Evolutionary conservation across 2,797 vertebrate genomes (phyloP).

Genomic region (Meriones psammophilus): DNA sequence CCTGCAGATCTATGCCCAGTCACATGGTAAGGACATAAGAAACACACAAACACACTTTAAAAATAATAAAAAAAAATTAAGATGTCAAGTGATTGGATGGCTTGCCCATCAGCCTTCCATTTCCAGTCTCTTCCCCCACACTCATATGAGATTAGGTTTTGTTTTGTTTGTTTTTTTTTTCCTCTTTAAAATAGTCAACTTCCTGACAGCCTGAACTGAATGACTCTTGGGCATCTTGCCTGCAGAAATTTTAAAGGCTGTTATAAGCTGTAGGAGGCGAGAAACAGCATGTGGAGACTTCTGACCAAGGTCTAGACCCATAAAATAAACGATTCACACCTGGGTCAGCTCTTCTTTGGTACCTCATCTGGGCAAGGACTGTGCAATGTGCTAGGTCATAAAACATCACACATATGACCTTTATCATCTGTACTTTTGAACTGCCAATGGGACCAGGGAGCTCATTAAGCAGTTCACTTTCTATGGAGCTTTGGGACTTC

Average conservation of each 20-base stretch:
- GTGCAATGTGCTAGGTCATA: neutral
- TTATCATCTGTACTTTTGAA: neutral
- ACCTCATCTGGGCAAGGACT: neutral
- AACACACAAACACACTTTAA: neutral
- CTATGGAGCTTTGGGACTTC: neutral
- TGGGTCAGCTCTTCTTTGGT: conserved; percentile 22
- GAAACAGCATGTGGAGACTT: neutral
- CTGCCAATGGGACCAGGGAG: neutral
- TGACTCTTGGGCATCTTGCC: conserved; percentile 45
- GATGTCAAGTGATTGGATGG: neutral
- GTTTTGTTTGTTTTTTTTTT: no score
- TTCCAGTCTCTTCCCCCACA: neutral
- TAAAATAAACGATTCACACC: neutral
- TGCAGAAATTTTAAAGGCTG: neutral
- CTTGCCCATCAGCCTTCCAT: neutral
- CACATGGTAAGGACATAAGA: neutral
- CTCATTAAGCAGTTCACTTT: conserved; percentile 23
- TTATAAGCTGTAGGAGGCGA: neutral
- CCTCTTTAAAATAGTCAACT: neutral
- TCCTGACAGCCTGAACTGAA: conserved; percentile 50
- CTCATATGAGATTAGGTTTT: neutral
- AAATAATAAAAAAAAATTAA: neutral
- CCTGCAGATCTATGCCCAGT: neutral
- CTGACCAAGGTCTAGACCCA: neutral
- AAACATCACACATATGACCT: neutral